phyloP scores from a whole-genome alignment of 2,888 invertebrate species.

The Cremastinae sp. region DNA sequence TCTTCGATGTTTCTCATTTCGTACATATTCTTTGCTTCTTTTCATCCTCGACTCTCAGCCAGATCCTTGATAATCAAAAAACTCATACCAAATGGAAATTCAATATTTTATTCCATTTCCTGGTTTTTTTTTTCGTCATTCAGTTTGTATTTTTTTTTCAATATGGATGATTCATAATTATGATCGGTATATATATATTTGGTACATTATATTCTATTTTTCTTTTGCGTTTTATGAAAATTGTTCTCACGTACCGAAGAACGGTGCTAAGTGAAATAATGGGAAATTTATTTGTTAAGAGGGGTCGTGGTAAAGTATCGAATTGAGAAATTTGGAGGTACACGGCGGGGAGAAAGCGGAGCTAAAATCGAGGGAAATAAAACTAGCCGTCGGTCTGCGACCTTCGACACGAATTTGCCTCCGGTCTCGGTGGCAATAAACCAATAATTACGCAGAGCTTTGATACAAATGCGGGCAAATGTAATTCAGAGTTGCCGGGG shows the following conservation, averaged over 20 bases:
- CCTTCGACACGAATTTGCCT: slow-evolving; percentile 67
- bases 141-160: no score
- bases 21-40: slow-evolving; percentile 1
- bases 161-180: no score
- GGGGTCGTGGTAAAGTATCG: slow-evolving; percentile 21
- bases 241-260: neutral
- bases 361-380: slow-evolving; percentile 34
- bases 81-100: neutral
- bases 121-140: no score
- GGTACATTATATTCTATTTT: neutral
- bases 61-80: neutral
- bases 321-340: slow-evolving; percentile 8
- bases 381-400: slow-evolving; percentile 50
- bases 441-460: slow-evolving; percentile 72
- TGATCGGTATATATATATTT: neutral
- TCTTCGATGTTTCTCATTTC: slow-evolving; percentile 35
- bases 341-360: neutral
- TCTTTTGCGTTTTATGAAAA: neutral
- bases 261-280: neutral
- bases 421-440: slow-evolving; percentile 69
- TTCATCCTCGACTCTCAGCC: slow-evolving; percentile 5
- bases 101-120: no score
- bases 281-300: neutral
- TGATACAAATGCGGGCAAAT: slow-evolving; percentile 76
- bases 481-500: slow-evolving; percentile 70